Percentiles rank a stretch among this genome's conserved stretches.
Conservation (phyloP, 2,113 vertebrate genomes). For the Coreoperca whiteheadi region DNA sequence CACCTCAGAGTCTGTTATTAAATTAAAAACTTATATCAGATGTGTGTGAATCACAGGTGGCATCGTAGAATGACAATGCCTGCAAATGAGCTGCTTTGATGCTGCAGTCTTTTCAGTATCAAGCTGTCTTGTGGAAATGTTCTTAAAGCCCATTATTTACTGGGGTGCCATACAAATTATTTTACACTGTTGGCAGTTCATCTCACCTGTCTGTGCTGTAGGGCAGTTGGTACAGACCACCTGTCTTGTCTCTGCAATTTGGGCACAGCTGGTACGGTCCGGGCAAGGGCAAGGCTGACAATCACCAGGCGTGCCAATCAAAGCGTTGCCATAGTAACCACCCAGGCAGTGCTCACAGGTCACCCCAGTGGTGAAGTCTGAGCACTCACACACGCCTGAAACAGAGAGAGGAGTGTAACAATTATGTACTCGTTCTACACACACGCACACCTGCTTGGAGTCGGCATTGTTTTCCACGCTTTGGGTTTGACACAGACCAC, state of each 20-base stretch:
- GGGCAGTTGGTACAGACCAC: constrained; percentile 95
- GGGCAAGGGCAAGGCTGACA: constrained; percentile 94
- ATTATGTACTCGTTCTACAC: constrained; percentile 8
- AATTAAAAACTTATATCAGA: constrained; percentile 33
- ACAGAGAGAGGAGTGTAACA: constrained; percentile 36
- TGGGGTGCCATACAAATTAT: not conserved
- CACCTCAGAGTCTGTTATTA: not conserved
- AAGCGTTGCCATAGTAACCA: constrained; percentile 91
- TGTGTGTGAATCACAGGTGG: constrained; percentile 28
- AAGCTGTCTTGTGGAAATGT: not conserved
- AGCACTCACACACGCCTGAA: constrained; percentile 90
- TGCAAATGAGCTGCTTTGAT: constrained; percentile 16
- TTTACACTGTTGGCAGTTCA: not conserved
- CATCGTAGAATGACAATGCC: not conserved
- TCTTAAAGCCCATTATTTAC: constrained; percentile 26
- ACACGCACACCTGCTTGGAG: constrained; percentile 52
- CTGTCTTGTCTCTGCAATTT: constrained; percentile 81
- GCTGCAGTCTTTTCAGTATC: constrained; percentile 8
- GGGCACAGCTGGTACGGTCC: constrained; percentile 81
- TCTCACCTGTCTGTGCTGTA: constrained; percentile 89
- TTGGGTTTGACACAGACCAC: constrained; percentile 9
- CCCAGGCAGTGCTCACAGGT: constrained; percentile 90
- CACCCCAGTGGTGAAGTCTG: constrained; percentile 88
- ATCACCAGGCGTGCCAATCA: constrained; percentile 81
- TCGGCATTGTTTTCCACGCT: constrained; percentile 7